Percentiles rank a stretch among this genome's conserved stretches.
Conservation (phyloP, 2,113 vertebrate genomes). For the Donacobius atricapilla region DNA sequence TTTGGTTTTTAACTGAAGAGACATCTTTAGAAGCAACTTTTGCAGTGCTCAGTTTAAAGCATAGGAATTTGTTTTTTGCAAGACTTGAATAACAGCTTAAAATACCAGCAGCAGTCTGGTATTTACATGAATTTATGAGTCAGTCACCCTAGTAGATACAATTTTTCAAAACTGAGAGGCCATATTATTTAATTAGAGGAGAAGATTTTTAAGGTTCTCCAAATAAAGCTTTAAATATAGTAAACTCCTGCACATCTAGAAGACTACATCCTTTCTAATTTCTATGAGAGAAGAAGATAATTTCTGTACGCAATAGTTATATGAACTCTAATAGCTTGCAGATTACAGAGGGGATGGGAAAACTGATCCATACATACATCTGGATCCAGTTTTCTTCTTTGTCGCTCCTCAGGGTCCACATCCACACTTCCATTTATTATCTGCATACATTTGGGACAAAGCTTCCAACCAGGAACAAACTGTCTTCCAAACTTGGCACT, state of each 20-base stretch:
- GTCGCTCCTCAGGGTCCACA: slow-evolving; percentile 73
- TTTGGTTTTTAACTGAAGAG: background rate
- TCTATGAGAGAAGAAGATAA: background rate
- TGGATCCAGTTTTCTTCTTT: slow-evolving; percentile 72
- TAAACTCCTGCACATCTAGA: background rate
- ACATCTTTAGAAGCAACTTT: background rate
- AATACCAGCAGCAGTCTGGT: background rate
- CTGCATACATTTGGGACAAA: slow-evolving; percentile 79
- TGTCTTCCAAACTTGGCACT: slow-evolving; percentile 79
- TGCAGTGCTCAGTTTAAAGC: background rate
- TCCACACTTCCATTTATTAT: slow-evolving; percentile 78
- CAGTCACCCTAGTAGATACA: background rate
- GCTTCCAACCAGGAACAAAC: slow-evolving; percentile 81
- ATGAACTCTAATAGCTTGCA: background rate
- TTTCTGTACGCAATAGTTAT: background rate
- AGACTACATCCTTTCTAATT: background rate
- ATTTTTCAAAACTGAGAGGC: background rate
- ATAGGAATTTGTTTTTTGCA: background rate
- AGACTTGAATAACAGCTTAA: background rate
- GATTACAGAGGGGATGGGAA: background rate
- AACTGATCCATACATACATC: slow-evolving; percentile 65
- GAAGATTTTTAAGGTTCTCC: background rate
- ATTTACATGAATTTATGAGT: background rate
- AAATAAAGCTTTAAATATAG: background rate
- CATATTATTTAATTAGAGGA: background rate